Percentiles rank a stretch among this genome's conserved stretches.
phyloP scores from a whole-genome alignment of 1,140 invertebrate genomes.

The Aplysia californica region DNA sequence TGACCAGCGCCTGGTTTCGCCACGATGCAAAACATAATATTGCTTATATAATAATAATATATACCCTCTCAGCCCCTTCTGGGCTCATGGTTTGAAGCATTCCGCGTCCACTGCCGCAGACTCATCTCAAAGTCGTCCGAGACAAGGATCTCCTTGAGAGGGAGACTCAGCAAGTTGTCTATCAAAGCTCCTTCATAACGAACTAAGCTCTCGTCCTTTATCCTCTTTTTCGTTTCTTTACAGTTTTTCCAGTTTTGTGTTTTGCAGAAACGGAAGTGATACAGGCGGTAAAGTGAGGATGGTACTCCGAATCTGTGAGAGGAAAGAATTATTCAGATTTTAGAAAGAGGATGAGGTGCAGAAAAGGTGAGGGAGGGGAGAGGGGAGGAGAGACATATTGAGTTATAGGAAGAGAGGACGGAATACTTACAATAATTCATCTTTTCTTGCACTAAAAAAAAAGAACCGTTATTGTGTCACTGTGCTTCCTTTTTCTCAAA shows the following conservation, averaged over 20 bases:
- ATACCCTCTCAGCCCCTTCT: too few species aligned
- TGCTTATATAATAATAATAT: too few species aligned
- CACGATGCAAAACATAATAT: too few species aligned
- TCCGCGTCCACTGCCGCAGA: too few species aligned
- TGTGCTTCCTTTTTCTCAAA: too few species aligned
- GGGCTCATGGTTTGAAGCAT: too few species aligned
- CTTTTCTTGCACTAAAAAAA: not conserved
- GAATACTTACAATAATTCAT: not conserved
- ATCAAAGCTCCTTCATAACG: not conserved
- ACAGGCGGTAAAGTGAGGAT: not conserved
- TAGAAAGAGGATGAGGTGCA: not conserved
- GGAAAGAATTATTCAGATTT: not conserved
- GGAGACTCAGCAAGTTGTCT: not conserved
- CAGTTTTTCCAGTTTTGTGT: conserved; percentile 1
- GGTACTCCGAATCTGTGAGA: not conserved
- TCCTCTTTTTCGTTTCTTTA: not conserved
- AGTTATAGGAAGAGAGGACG: not conserved
- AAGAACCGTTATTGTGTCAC: too few species aligned
- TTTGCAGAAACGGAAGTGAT: conserved; percentile 11
- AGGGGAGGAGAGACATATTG: not conserved
- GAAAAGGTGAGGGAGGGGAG: not conserved
- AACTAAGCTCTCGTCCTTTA: not conserved
- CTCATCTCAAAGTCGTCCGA: too few species aligned
- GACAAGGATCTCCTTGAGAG: not conserved
- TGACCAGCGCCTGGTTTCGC: too few species aligned